These are phyloP conservation scores for Pachycephus smyrnensis DNA, from an alignment of 2,888 invertebrate species.

Conservation along the genomic window DNA sequence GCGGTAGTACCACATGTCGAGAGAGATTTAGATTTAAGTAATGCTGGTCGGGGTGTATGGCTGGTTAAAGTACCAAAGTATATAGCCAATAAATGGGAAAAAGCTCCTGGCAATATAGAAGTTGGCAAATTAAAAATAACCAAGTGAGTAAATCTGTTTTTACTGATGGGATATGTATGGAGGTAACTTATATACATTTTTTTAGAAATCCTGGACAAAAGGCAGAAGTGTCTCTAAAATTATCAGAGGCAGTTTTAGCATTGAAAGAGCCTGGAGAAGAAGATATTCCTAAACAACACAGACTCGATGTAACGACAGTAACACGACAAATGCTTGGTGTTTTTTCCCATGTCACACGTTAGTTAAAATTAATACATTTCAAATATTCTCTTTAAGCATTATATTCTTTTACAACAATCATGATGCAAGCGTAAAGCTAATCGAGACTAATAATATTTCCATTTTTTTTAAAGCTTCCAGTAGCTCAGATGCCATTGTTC, in stretches of 20 bases:
- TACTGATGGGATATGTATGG: not conserved
- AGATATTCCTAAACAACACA: conserved; percentile 90
- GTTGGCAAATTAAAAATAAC: conserved; percentile 93
- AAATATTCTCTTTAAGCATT: conserved; percentile 11
- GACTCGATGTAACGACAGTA: conserved; percentile 90
- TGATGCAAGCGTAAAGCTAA: not conserved
- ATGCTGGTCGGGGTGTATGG: conserved; percentile 94
- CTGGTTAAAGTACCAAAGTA: conserved; percentile 97
- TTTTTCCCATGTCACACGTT: conserved; percentile 87
- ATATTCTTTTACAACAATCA: not conserved
- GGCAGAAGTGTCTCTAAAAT: conserved; percentile 87
- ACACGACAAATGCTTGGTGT: conserved; percentile 93
- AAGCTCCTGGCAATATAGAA: conserved; percentile 89
- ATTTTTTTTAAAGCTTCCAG: conserved; percentile 69
- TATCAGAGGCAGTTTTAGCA: conserved; percentile 84
- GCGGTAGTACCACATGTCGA: conserved; percentile 73
- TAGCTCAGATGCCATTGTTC: conserved; percentile 75
- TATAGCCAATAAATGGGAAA: conserved; percentile 95
- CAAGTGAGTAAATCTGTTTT: conserved; percentile 68
- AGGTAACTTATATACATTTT: conserved; percentile 10
- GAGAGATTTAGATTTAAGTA: conserved; percentile 87
- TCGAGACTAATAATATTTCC: conserved; percentile 1
- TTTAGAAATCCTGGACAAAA: conserved; percentile 77
- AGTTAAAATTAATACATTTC: conserved; percentile 55
- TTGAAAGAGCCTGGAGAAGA: conserved; percentile 83